Base-by-base conservation (phyloP, 2,888 invertebrate species). In the Itoplectis maculator region DNA sequence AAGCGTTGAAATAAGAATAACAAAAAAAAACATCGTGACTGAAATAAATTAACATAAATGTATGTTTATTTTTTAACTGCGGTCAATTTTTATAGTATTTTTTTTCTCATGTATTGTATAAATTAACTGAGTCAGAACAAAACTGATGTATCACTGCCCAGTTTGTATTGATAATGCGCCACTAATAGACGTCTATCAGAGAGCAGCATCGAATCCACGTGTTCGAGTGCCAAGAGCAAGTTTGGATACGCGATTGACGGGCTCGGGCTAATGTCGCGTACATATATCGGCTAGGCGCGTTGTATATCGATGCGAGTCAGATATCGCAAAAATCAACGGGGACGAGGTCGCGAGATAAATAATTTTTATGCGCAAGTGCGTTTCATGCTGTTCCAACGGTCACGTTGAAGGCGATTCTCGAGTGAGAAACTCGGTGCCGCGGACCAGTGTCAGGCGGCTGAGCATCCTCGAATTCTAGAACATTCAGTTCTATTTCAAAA, bases 401-500 rank as follows among this genome's bases (percentile, higher is more conserved):
- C 37, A 18, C 15, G 15, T 37, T 13, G 37, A 37, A 37, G 15
- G 37, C 37, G 8, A 37, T 37, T 63, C 40, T 0, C 15, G 9
- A 13, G 5, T 59, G 35, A 11, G 6, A 29, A 37, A 11, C 20
- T 63, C 63, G 59, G 4, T 37, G 59, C 15, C 35, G 35, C 59
- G 20, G 20, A 20, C 1, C 15, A 63, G 15, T 42, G 13, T 2
- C 7, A 9, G 18, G 13, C 18, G 18, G 18, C 13, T 23, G 11
- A 7, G 40, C 9, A 18, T 23, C 54, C 11, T 69, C 20, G 47
- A 59, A 72, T 72, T 72, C 72, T 59, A 23, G 59, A 59, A 47
- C 47, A 23, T 59, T 15, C 11, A 61, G n/a, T 61, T 59, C 72
- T 72, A 72, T 72, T 72, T 72, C 45, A 72, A 72, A 59, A 47